Evolutionary conservation across 2,113 vertebrate genomes (phyloP).

Genomic region (Tyto alba): DNA sequence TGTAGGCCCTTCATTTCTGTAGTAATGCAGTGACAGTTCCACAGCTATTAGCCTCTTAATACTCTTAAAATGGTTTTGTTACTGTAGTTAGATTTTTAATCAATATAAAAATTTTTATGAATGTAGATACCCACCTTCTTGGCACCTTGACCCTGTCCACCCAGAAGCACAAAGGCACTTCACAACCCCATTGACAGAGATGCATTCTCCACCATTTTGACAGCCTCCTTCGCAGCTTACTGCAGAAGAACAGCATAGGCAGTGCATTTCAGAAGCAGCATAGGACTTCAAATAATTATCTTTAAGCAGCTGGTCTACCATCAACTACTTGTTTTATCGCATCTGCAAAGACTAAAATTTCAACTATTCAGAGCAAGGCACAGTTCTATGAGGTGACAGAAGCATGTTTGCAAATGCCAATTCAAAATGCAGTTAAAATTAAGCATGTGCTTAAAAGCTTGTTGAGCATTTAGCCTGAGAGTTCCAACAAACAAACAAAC

Average conservation of each 20-base stretch:
- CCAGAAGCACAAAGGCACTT: conserved; percentile 83
- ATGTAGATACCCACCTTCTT: conserved; percentile 74
- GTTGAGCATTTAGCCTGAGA: not conserved
- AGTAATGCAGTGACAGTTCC: not conserved
- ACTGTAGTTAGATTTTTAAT: not conserved
- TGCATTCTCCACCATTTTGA: conserved; percentile 84
- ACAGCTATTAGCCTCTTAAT: not conserved
- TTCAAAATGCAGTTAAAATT: not conserved
- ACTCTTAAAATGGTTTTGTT: not conserved
- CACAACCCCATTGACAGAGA: conserved; percentile 75
- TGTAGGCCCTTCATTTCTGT: not conserved
- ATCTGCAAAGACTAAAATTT: not conserved
- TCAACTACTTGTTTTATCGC: not conserved
- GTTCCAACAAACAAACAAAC: not conserved
- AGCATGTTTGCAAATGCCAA: not conserved
- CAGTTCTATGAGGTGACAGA: not conserved
- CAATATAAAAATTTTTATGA: not conserved
- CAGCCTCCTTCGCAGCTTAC: conserved; percentile 84
- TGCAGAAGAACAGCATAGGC: conserved; percentile 31
- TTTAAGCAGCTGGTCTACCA: not conserved
- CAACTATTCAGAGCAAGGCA: not conserved
- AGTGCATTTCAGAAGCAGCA: not conserved
- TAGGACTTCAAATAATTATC: not conserved
- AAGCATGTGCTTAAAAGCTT: not conserved
- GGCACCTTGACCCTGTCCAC: conserved; percentile 83